These are phyloP conservation scores for Gyrodactylus salaris DNA, from an alignment of 1,140 invertebrate genomes.

Conservation along the genomic window DNA sequence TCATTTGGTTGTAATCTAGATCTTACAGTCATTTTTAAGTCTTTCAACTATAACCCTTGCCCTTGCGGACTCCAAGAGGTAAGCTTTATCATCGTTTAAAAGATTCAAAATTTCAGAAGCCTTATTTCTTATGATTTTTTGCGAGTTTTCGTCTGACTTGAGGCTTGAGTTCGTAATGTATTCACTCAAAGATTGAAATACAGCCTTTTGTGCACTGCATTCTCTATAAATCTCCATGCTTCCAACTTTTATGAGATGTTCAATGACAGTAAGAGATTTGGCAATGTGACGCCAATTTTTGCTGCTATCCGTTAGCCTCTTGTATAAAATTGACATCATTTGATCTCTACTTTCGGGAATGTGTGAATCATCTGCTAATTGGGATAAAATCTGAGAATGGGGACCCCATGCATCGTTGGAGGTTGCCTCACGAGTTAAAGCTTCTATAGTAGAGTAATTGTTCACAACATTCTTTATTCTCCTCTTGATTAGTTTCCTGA, in stretches of 20 bases:
- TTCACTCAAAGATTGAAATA: neutral
- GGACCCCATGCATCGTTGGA: constrained; percentile 4
- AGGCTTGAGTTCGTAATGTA: neutral
- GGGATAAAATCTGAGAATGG: neutral
- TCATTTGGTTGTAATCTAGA: neutral
- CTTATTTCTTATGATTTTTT: neutral
- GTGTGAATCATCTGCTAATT: neutral
- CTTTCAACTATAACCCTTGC: neutral
- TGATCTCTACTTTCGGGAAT: neutral
- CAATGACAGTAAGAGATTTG: neutral
- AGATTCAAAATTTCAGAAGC: neutral
- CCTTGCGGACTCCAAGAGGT: neutral
- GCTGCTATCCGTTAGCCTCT: neutral
- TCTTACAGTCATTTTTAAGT: neutral
- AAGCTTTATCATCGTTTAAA: neutral
- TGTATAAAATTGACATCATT: constrained; percentile 1
- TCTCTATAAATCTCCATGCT: neutral
- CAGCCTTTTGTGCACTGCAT: neutral
- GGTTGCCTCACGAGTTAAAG: neutral
- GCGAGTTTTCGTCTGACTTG: neutral
- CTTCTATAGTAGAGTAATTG: constrained; percentile 1
- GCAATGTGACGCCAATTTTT: constrained; percentile 3
- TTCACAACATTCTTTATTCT: constrained; percentile 6
- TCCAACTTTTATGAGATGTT: neutral
- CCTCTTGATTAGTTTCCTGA: neutral